Evolutionary conservation across 2,888 invertebrate species (phyloP), one percentile per base, ranked within the genome.

Genomic region (Polyommatus icarus): DNA sequence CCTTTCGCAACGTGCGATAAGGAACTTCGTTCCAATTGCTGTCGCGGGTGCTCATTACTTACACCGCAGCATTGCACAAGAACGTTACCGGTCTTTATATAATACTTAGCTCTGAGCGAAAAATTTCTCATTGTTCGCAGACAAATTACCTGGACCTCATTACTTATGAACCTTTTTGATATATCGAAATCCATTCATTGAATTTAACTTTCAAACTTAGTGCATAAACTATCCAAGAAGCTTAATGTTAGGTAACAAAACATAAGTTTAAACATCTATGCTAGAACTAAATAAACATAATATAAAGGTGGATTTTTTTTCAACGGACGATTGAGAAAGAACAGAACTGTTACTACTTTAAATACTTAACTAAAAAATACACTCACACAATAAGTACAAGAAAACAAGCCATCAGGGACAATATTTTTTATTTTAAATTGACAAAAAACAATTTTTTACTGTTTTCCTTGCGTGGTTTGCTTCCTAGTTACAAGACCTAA

Each of bases 41-140:
- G 29, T 67, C 67, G 67, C 76, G 76, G 71, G 29, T 77, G 77
- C 77, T 82, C 20, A 15, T 80, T 8, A 79, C 82, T 87, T 88
- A 81, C 6, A 82, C 87, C 88, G 85, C 57, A 78, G 78, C 83
- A 82, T 84, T 78, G 79, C 81, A 83, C 82, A 85, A 86, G 84
- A 81, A 84, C 83, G 84, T 84, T 83, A 85, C 87, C 73, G 73
- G 86, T 87, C 87, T 87, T 85, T 85, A 85, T 85, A 85, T 86
- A 86, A 87, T 87, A 86, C 86, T 87, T 87, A 85, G 89, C 89
- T 91, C 81, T 82, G 83, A 90, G 89, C 89, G 87, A 90, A 92
- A 90, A 90, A 91, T 91, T 85, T 84, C 83, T 91, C 89, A 91
- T 91, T 91, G 91, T 91, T 87, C 89, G 83, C 86, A 86, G 87